Evolutionary conservation across 1,140 invertebrate species (phyloP).

Genomic region (Rhyzopertha dominica): DNA sequence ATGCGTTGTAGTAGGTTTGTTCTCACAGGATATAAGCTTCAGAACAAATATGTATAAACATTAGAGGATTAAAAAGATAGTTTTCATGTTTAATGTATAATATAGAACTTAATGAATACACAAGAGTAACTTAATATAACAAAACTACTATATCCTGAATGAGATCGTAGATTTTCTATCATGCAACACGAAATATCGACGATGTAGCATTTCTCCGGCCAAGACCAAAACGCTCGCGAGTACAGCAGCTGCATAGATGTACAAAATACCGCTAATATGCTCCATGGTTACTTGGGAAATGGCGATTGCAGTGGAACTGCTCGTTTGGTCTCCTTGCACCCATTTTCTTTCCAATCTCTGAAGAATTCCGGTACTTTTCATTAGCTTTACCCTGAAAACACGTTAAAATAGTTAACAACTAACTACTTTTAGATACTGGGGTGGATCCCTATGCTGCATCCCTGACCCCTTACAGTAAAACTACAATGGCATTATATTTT

Average conservation of each 20-base stretch:
- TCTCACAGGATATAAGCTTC: no score
- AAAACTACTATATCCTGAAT: no score
- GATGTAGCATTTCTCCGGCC: conserved; percentile 21
- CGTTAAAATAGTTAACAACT: conserved; percentile 3
- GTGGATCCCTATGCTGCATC: not conserved
- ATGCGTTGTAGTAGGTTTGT: no score
- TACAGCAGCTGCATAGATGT: conserved; percentile 23
- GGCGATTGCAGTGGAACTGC: conserved; percentile 7
- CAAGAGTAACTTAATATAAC: no score
- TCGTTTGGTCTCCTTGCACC: conserved; percentile 19
- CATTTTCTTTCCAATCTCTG: conserved; percentile 32
- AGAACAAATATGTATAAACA: no score
- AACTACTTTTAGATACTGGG: not conserved
- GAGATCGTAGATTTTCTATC: no score
- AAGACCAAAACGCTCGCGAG: conserved; percentile 29
- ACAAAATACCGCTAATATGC: conserved; percentile 32
- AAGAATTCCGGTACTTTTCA: conserved; percentile 31
- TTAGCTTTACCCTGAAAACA: conserved; percentile 29
- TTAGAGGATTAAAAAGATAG: no score
- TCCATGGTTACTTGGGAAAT: conserved; percentile 34
- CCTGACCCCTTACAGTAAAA: not conserved
- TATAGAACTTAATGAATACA: no score
- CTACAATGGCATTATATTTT: no score
- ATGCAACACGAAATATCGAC: no score
- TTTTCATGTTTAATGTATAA: no score